phyloP scores from a whole-genome alignment of 2,797 vertebrate genomes.

The Pagetopsis macropterus region DNA sequence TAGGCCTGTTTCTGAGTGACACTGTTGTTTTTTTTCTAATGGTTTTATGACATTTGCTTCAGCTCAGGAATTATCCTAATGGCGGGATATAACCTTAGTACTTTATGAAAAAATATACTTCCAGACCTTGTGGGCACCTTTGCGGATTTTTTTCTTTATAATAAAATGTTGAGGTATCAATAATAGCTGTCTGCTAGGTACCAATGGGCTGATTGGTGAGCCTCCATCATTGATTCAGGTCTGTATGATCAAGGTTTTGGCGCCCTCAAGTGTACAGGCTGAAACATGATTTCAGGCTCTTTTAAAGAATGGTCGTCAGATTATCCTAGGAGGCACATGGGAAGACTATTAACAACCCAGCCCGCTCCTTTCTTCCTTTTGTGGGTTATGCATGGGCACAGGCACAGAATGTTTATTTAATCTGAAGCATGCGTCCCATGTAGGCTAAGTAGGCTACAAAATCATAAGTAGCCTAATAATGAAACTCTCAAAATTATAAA shows the following conservation, averaged over 20 bases:
- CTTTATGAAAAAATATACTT: not conserved
- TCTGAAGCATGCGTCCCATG: too few species aligned
- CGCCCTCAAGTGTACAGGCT: constrained; percentile 48
- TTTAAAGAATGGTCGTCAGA: not conserved
- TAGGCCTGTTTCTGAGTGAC: constrained; percentile 33
- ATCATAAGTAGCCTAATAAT: not conserved
- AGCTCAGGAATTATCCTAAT: constrained; percentile 11
- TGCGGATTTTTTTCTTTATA: not conserved
- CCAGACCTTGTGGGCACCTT: rapidly evolving
- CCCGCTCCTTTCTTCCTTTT: not conserved
- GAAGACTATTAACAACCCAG: not conserved
- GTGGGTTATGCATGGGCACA: not conserved
- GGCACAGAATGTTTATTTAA: not conserved
- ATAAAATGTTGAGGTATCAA: not conserved
- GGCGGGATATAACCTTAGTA: not conserved
- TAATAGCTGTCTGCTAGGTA: constrained; percentile 4
- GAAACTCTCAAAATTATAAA: not conserved
- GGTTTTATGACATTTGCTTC: constrained; percentile 54
- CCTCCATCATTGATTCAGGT: not conserved
- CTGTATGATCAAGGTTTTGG: constrained; percentile 8
- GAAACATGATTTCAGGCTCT: not conserved
- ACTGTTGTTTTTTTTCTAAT: constrained; percentile 16
- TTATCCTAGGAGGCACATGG: not conserved
- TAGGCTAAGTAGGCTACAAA: too few species aligned
- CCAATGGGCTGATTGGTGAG: constrained; percentile 14